Evolutionary conservation across 2,797 vertebrate species (phyloP).

Genomic region (Molothrus ater): DNA sequence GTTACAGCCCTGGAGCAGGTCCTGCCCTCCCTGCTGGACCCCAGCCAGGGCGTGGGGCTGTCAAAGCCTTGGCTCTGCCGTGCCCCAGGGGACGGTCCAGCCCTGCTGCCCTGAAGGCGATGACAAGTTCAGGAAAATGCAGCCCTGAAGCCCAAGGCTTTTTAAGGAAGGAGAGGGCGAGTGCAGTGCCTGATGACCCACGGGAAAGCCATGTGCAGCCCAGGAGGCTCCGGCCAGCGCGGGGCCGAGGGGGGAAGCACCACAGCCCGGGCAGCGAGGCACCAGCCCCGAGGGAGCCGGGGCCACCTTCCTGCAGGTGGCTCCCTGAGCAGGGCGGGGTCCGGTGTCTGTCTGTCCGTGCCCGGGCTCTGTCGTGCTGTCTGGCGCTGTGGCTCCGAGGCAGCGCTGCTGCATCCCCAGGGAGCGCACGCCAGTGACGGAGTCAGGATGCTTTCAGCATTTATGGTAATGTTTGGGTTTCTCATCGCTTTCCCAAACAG

Average conservation of each 20-base stretch:
- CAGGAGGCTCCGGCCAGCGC: rapidly evolving
- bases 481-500: neutral
- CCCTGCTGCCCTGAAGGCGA: rapidly evolving
- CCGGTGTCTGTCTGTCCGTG: neutral
- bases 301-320: neutral
- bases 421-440: neutral
- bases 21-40: neutral
- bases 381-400: neutral
- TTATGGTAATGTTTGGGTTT: constrained; percentile 79
- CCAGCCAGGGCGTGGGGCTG: neutral
- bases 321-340: neutral
- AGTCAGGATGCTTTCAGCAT: constrained; percentile 69
- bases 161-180: neutral
- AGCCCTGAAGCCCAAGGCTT: neutral
- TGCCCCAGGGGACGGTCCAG: neutral
- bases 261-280: neutral
- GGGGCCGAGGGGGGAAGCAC: rapidly evolving
- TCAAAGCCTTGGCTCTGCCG: rapidly evolving
- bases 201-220: neutral
- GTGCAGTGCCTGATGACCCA: neutral
- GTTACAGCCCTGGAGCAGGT: neutral
- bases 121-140: neutral
- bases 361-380: neutral
- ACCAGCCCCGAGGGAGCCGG: rapidly evolving
- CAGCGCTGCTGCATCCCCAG: neutral